Evolutionary conservation across 2,888 invertebrate species (phyloP).

Genomic region (Torymus aiolomorphi): DNA sequence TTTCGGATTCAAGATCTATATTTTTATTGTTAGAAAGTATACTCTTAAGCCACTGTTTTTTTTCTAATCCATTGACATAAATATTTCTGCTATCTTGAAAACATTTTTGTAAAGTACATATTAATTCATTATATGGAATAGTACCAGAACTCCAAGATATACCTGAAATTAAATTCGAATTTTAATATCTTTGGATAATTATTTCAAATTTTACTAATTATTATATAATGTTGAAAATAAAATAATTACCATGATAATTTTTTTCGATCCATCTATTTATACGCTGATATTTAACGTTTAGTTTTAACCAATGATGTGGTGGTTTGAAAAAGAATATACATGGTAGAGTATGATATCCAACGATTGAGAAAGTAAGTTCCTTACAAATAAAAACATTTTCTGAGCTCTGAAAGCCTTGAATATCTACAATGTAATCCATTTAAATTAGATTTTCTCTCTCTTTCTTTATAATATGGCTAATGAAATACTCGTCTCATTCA

Average conservation of each 20-base stretch:
- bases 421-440: conserved; percentile 4
- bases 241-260: conserved; percentile 8
- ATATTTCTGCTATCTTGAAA: neutral
- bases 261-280: conserved; percentile 9
- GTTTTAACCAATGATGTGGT: conserved; percentile 6
- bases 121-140: neutral
- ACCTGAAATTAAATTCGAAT: no score
- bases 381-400: conserved; percentile 1
- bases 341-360: conserved; percentile 6
- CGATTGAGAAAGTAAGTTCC: neutral
- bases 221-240: no score
- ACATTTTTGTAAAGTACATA: neutral
- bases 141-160: neutral
- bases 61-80: conserved; percentile 7
- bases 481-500: neutral
- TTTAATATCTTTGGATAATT: no score
- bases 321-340: neutral
- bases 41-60: conserved; percentile 5
- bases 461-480: no score
- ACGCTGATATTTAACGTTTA: neutral
- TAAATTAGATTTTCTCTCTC: no score
- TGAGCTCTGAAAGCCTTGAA: conserved; percentile 16
- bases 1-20: conserved; percentile 1
- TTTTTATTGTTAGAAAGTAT: neutral
- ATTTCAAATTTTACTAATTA: no score